These are phyloP conservation scores for Macrophya annulata DNA, from an alignment of 2,888 invertebrate genomes.

Conservation along the genomic window DNA sequence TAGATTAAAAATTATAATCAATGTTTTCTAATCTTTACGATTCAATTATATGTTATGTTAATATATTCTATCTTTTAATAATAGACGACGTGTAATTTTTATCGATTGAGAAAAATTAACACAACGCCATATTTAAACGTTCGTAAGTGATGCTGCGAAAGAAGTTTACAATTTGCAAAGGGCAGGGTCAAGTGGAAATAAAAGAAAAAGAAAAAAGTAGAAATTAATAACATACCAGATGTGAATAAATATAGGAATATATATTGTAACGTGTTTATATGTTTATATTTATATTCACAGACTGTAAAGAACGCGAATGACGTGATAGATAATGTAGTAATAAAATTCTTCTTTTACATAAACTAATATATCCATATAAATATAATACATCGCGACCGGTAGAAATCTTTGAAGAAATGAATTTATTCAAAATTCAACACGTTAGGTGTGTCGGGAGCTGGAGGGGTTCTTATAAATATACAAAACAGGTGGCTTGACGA, in stretches of 20 bases:
- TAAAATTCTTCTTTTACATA: not conserved
- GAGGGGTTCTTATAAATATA: conserved; percentile 10
- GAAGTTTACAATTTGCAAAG: conserved; percentile 4
- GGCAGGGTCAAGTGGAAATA: conserved; percentile 11
- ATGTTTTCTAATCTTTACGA: not conserved
- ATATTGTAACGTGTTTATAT: not conserved
- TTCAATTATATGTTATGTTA: not conserved
- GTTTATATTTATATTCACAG: not conserved
- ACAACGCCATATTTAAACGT: not conserved
- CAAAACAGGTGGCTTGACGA: conserved; percentile 27
- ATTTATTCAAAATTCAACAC: conserved; percentile 38
- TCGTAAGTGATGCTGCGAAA: not conserved
- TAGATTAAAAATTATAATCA: not conserved
- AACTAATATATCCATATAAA: not conserved
- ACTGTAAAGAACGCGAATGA: not conserved
- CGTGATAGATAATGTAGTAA: not conserved
- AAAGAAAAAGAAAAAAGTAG: not conserved
- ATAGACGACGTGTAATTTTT: not conserved
- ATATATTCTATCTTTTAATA: not conserved
- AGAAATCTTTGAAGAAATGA: not conserved
- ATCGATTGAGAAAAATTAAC: not conserved
- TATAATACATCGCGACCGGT: not conserved
- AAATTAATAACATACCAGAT: conserved; percentile 11
- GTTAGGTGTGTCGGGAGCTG: not conserved
- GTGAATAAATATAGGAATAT: not conserved